Percentiles rank a stretch among this genome's conserved stretches.
Conservation (phyloP, 2,797 vertebrate genomes). For the Streptopelia turtur region DNA sequence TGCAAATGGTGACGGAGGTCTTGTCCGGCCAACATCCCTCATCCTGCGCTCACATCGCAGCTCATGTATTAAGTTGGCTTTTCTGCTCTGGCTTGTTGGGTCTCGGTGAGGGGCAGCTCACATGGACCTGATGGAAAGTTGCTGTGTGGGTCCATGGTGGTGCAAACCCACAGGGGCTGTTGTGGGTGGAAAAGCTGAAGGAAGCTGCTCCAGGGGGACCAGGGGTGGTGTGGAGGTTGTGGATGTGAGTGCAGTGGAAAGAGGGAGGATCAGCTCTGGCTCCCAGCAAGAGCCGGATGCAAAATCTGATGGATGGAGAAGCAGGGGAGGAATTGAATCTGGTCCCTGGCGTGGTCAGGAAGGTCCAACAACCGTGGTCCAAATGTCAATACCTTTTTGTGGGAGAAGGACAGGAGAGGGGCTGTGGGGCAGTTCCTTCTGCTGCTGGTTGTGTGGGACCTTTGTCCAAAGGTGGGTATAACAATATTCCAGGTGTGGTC, state of each 20-base stretch:
- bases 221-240: neutral
- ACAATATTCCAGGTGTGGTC: no score
- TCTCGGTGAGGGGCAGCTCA: neutral
- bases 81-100: neutral
- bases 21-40: neutral
- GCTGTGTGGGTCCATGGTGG: accelerated
- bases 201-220: neutral
- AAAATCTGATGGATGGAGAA: neutral
- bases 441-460: neutral
- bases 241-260: accelerated
- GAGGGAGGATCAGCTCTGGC: neutral
- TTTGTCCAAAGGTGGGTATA: neutral
- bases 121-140: neutral
- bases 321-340: neutral
- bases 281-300: neutral
- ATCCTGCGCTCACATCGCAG: neutral
- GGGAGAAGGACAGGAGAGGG: neutral
- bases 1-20: neutral
- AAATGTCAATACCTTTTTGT: neutral
- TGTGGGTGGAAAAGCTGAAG: neutral
- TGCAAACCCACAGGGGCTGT: neutral
- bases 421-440: neutral
- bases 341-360: neutral
- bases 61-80: neutral
- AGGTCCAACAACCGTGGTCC: neutral